These are phyloP conservation scores for Trinectes maculatus DNA, from an alignment of 2,113 vertebrate genomes.

Conservation along the genomic window DNA sequence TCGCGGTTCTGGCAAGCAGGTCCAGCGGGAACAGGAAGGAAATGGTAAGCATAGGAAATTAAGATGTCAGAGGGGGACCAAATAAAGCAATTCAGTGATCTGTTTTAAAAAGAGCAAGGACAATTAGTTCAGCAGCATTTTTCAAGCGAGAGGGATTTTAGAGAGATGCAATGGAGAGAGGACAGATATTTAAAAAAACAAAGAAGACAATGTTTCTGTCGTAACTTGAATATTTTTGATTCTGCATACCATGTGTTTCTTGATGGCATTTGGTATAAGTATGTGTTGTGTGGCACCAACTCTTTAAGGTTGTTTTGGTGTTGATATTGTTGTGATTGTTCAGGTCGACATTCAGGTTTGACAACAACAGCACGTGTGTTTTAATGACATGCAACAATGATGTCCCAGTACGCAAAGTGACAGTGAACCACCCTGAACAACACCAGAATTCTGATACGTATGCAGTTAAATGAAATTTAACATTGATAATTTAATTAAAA, in stretches of 20 bases:
- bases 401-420: too few relatives aligned
- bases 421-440: too few relatives aligned
- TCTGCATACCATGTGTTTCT: background rate
- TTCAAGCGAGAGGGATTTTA: slow-evolving; percentile 15
- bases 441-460: too few relatives aligned
- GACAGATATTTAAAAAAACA: background rate
- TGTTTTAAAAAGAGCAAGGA: slow-evolving; percentile 12
- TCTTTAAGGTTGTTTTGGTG: background rate
- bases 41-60: slow-evolving; percentile 53
- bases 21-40: slow-evolving; percentile 60
- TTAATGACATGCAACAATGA: too few relatives aligned
- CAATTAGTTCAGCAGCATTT: background rate
- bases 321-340: too few relatives aligned
- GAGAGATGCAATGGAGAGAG: background rate
- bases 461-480: too few relatives aligned
- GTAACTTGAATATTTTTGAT: background rate
- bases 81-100: slow-evolving; percentile 48
- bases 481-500: too few relatives aligned
- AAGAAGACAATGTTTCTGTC: background rate
- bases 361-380: too few relatives aligned
- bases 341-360: background rate
- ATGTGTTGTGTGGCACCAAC: background rate
- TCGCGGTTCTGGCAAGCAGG: slow-evolving; percentile 38
- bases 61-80: slow-evolving; percentile 54
- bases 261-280: background rate